These are phyloP conservation scores for Grantiella picta DNA, from an alignment of 2,113 vertebrate species.

Conservation along the genomic window DNA sequence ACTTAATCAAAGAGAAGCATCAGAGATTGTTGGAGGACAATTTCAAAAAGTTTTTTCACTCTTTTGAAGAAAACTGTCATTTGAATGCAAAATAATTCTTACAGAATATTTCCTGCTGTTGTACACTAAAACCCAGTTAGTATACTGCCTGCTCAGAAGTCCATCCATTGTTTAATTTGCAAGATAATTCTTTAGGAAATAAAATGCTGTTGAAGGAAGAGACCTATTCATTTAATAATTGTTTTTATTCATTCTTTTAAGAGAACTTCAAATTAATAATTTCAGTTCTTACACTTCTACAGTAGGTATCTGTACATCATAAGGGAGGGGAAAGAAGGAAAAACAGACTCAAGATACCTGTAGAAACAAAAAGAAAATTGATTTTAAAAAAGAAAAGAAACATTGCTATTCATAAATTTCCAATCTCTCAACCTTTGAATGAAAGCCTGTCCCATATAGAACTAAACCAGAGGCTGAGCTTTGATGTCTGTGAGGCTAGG, in stretches of 20 bases:
- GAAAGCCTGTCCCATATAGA: background rate
- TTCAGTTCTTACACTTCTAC: background rate
- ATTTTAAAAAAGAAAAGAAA: background rate
- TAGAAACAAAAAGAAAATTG: background rate
- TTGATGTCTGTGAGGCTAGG: background rate
- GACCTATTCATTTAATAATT: accelerated
- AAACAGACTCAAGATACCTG: background rate
- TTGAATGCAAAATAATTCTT: background rate
- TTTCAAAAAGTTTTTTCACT: background rate
- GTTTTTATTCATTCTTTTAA: background rate
- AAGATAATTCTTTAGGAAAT: background rate
- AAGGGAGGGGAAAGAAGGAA: background rate
- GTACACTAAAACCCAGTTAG: background rate
- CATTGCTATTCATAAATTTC: background rate
- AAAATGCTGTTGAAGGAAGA: background rate
- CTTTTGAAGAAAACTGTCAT: background rate
- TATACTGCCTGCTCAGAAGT: background rate
- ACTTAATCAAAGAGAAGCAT: background rate
- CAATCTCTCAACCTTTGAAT: background rate
- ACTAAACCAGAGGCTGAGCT: background rate
- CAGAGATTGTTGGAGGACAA: background rate
- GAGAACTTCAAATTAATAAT: background rate
- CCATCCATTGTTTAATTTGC: background rate
- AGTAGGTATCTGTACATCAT: background rate
- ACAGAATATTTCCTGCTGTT: background rate